Conservation (phyloP, 2,113 vertebrate genomes). For the Pachypanchax playfairii region DNA sequence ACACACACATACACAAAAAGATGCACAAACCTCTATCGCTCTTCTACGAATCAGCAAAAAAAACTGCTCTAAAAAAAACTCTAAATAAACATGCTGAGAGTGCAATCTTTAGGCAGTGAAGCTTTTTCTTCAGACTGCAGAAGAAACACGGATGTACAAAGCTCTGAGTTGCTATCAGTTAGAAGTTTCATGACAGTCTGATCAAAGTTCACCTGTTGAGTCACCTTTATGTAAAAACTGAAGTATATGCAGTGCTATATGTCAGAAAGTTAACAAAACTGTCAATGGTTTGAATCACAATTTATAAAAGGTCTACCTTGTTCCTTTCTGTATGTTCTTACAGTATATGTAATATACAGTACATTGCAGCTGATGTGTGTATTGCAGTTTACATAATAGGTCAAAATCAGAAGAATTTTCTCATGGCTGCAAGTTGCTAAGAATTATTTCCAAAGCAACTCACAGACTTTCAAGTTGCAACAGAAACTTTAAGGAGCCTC, state of each 20-base stretch:
- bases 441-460: not conserved
- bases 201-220: constrained; percentile 11
- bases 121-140: constrained; percentile 41
- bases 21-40: constrained; percentile 25
- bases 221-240: not conserved
- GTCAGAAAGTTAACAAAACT: no score
- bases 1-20: constrained; percentile 29
- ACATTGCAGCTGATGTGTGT: not conserved
- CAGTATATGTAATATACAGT: no score
- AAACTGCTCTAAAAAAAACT: constrained; percentile 48
- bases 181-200: constrained; percentile 21
- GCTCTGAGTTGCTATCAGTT: constrained; percentile 20
- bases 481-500: constrained; percentile 12
- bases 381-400: not conserved
- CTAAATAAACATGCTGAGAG: constrained; percentile 60
- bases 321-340: no score
- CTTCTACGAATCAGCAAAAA: constrained; percentile 71
- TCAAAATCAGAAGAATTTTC: not conserved
- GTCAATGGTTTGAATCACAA: no score
- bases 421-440: not conserved
- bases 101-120: constrained; percentile 19
- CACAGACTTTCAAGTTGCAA: constrained; percentile 4
- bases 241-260: no score
- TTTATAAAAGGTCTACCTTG: no score
- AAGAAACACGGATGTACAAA: constrained; percentile 31